phyloP scores from a whole-genome alignment of 2,113 vertebrate species.

The Tauraco erythrolophus region DNA sequence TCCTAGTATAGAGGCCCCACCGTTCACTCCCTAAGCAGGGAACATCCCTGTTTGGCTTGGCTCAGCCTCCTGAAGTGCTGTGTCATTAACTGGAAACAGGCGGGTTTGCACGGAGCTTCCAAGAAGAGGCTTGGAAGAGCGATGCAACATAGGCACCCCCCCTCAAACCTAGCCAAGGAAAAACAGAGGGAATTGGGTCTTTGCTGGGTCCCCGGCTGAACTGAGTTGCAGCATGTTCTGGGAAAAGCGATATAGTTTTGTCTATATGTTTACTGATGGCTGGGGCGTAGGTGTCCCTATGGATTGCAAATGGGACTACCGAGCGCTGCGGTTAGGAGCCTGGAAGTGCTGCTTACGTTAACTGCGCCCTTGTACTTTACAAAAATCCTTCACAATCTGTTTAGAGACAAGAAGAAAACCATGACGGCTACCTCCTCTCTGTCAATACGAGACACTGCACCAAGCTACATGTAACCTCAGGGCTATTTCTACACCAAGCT shows the following conservation, averaged over 20 bases:
- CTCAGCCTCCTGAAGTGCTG: background rate
- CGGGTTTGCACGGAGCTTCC: background rate
- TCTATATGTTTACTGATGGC: background rate
- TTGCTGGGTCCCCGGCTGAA: background rate
- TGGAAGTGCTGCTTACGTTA: background rate
- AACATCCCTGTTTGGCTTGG: slow-evolving; percentile 52
- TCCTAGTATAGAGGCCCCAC: background rate
- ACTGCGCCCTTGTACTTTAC: background rate
- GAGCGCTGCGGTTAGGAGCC: background rate
- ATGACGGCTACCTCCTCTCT: background rate
- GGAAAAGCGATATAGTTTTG: background rate
- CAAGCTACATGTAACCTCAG: background rate
- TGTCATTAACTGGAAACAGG: slow-evolving; percentile 34
- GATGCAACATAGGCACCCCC: background rate
- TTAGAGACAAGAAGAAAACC: background rate
- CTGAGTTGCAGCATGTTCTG: background rate
- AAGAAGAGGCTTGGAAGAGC: background rate
- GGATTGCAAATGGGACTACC: background rate
- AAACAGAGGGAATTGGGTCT: background rate
- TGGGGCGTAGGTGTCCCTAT: background rate
- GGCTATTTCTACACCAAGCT: background rate
- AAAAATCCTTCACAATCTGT: background rate
- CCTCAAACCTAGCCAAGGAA: background rate
- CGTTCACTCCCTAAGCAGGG: background rate
- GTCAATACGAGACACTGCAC: background rate